Evolutionary conservation across 1,140 invertebrate genomes (phyloP).

Genomic region (Ips typographus): DNA sequence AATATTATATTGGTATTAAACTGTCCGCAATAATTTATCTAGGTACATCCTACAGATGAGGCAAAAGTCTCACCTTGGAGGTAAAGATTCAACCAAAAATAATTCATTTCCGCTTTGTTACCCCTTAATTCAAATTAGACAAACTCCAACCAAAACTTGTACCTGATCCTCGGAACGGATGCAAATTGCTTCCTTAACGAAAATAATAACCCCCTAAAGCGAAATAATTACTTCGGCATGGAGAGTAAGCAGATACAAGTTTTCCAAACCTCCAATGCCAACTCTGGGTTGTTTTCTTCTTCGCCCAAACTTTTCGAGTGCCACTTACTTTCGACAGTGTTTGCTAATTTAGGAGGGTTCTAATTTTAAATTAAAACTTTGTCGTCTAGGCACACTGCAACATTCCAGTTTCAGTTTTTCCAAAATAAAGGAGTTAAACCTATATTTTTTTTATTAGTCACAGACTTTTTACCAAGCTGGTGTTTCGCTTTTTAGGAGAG

Average conservation of each 20-base stretch:
- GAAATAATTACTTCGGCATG: slow-evolving; percentile 33
- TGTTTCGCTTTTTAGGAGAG: slow-evolving; percentile 52
- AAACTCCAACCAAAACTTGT: slow-evolving; percentile 34
- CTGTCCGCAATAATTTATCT: too few species aligned
- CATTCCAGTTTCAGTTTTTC: too few species aligned
- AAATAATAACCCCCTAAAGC: slow-evolving; percentile 36
- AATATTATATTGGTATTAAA: too few species aligned
- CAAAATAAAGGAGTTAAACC: too few species aligned
- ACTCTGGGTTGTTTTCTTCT: slow-evolving; percentile 18
- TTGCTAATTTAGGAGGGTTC: slow-evolving; percentile 4
- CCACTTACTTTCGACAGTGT: slow-evolving; percentile 16
- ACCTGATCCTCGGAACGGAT: slow-evolving; percentile 32
- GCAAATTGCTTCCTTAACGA: slow-evolving; percentile 39
- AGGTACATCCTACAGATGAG: too few species aligned
- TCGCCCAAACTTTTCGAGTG: slow-evolving; percentile 5
- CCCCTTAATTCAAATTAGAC: slow-evolving; percentile 31
- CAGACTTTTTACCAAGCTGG: too few species aligned
- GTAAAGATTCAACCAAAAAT: slow-evolving; percentile 2
- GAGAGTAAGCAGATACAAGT: slow-evolving; percentile 24
- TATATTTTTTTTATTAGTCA: too few species aligned
- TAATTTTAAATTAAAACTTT: slow-evolving; percentile 8
- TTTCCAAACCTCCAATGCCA: slow-evolving; percentile 20
- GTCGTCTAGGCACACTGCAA: not conserved
- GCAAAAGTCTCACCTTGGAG: too few species aligned
- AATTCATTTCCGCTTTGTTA: slow-evolving; percentile 22